Percentiles rank a stretch among this genome's conserved stretches.
Evolutionary conservation across 2,888 invertebrate species (phyloP).

Genomic region (Cyclophora punctaria): DNA sequence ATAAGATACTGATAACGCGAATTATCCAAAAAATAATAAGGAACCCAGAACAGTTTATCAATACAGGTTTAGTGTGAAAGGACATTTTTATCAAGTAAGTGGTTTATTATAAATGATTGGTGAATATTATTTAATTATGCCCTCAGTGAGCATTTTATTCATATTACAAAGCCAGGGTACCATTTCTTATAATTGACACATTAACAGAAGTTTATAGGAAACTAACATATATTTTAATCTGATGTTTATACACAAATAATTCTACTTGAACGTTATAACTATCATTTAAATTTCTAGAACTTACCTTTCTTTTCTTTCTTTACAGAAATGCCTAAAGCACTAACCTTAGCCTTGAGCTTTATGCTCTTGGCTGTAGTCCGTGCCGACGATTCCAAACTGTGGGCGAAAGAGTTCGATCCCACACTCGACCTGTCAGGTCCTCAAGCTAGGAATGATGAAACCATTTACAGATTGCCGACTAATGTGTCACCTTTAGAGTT

Average conservation of each 20-base stretch:
- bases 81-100: neutral
- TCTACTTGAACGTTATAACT: neutral
- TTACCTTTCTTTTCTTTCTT: constrained; percentile 3
- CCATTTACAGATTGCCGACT: constrained; percentile 47
- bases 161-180: too few relatives aligned
- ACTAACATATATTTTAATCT: too few relatives aligned
- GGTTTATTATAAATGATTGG: too few relatives aligned
- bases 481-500: constrained; percentile 56
- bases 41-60: too few relatives aligned
- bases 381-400: constrained; percentile 39
- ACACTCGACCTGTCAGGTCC: constrained; percentile 13
- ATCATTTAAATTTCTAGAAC: neutral
- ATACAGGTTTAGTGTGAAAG: neutral
- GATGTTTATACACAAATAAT: too few relatives aligned
- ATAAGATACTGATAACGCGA: too few relatives aligned
- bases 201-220: too few relatives aligned
- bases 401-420: constrained; percentile 44
- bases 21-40: too few relatives aligned
- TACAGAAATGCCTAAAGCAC: constrained; percentile 39
- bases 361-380: constrained; percentile 30
- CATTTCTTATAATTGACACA: too few relatives aligned
- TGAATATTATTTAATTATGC: too few relatives aligned
- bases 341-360: constrained; percentile 23
- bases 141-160: too few relatives aligned
- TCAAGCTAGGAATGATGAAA: constrained; percentile 28